Conservation (phyloP, 2,113 vertebrate genomes). For the Naja naja region DNA sequence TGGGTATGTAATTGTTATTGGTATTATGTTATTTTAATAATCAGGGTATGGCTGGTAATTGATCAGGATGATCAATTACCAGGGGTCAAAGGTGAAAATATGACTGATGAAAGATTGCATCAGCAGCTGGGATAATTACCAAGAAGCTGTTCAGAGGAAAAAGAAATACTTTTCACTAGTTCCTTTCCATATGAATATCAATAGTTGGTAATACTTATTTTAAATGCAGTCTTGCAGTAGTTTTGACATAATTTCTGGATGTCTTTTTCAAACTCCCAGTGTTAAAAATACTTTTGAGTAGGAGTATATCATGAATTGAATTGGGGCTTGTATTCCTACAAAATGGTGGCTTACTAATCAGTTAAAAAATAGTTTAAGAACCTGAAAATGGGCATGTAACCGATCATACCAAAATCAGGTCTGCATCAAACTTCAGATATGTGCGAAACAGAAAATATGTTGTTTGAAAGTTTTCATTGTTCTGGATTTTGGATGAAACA, state of each 20-base stretch:
- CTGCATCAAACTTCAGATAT: neutral
- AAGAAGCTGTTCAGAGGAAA: accelerated
- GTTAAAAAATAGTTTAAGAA: neutral
- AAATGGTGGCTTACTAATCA: neutral
- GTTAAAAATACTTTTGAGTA: neutral
- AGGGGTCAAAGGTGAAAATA: neutral
- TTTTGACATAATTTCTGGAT: neutral
- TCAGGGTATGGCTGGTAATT: neutral
- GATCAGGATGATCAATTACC: neutral
- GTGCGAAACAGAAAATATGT: neutral
- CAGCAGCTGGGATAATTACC: neutral
- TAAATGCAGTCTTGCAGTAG: neutral
- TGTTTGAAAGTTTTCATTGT: neutral
- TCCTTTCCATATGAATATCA: neutral
- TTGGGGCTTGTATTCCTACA: neutral
- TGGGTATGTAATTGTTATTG: neutral
- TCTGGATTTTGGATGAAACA: neutral
- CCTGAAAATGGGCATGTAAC: neutral
- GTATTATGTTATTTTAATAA: neutral
- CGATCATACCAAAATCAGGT: neutral
- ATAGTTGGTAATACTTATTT: neutral
- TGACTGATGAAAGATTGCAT: neutral
- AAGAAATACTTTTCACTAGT: neutral
- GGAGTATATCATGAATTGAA: neutral
- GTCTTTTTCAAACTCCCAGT: neutral